Evolutionary conservation across 2,888 invertebrate species (phyloP).

Genomic region (Gasteruption jaculator): DNA sequence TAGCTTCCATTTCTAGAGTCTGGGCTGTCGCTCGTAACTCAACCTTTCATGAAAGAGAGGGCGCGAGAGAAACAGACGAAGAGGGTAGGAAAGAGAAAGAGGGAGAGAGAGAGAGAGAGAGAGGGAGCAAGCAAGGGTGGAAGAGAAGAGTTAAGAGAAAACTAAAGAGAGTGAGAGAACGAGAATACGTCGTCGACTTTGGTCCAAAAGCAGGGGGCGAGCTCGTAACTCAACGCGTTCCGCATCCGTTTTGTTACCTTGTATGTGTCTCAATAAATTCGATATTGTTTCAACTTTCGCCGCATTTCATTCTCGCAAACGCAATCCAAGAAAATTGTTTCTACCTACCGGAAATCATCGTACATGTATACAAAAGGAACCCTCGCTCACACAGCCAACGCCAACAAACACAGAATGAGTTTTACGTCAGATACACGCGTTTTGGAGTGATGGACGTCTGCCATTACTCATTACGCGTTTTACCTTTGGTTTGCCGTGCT

Average conservation of each 20-base stretch:
- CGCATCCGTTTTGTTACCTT: constrained; percentile 30
- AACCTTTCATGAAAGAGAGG: constrained; percentile 19
- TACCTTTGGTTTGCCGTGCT: constrained; percentile 11
- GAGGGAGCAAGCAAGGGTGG: no score
- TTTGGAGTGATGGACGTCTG: constrained; percentile 33
- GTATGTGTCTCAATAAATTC: constrained; percentile 47
- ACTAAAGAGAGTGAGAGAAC: no score
- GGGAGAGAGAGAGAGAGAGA: no score
- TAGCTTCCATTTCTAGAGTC: constrained; percentile 39
- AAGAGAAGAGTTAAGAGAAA: no score
- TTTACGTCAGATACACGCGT: constrained; percentile 32
- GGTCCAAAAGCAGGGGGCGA: no score
- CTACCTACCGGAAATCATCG: constrained; percentile 23
- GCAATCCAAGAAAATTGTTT: constrained; percentile 36
- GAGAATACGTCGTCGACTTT: no score
- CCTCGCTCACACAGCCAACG: constrained; percentile 2
- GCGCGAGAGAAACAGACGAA: constrained; percentile 9
- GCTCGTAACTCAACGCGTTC: constrained; percentile 30
- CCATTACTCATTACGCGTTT: constrained; percentile 36
- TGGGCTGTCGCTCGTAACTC: constrained; percentile 34
- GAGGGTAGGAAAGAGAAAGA: no score
- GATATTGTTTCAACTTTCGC: constrained; percentile 51
- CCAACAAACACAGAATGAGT: constrained; percentile 17
- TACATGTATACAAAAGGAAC: constrained; percentile 6
- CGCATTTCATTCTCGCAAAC: constrained; percentile 32